These are phyloP conservation scores for Drosophila ambigua DNA, from an alignment of 1,140 invertebrate genomes.

Conservation along the genomic window DNA sequence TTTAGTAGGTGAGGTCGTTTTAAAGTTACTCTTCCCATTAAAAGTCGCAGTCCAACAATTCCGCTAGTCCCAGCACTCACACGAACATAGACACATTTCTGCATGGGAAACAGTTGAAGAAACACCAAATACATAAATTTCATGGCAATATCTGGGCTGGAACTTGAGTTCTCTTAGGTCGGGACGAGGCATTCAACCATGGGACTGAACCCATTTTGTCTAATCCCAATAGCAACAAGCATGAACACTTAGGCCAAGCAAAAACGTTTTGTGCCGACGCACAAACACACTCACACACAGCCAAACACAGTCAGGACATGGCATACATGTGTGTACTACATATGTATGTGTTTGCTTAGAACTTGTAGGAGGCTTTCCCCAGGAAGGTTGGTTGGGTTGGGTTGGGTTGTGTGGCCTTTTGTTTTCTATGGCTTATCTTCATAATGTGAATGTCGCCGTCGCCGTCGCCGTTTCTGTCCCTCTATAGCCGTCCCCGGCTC, in stretches of 20 bases:
- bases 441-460: conserved; percentile 77
- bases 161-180: conserved; percentile 16
- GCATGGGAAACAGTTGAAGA: conserved; percentile 10
- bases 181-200: background rate
- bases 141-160: background rate
- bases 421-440: conserved; percentile 78
- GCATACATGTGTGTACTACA: background rate
- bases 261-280: conserved; percentile 55
- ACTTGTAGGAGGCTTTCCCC: conserved; percentile 20
- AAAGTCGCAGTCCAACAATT: background rate
- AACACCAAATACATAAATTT: conserved; percentile 13
- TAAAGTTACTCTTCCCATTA: no score
- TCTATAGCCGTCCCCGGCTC: conserved; percentile 34
- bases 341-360: background rate
- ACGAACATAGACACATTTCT: no score
- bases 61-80: no score
- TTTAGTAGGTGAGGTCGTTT: no score
- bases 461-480: conserved; percentile 45
- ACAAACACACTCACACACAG: conserved; percentile 14
- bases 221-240: conserved; percentile 53
- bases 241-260: conserved; percentile 51
- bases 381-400: conserved; percentile 1
- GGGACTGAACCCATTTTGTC: conserved; percentile 34
- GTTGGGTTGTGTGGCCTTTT: conserved; percentile 46
- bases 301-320: background rate